Conservation (phyloP, 2,888 invertebrate genomes). For the Drosophila affinis region DNA sequence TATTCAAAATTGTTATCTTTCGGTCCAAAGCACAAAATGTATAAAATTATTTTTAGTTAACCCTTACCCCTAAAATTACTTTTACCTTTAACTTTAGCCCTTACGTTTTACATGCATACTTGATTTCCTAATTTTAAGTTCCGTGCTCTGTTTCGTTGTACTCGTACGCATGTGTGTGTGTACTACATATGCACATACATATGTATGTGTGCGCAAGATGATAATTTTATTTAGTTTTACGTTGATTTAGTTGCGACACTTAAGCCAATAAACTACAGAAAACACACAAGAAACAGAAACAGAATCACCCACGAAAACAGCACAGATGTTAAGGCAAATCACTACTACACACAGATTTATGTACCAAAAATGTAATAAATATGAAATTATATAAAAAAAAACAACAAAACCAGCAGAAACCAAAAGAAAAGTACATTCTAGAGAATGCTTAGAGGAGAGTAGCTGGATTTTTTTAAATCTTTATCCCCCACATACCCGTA, state of each 20-base stretch:
- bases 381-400: slow-evolving; percentile 72
- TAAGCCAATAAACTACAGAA: slow-evolving; percentile 45
- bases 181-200: slow-evolving; percentile 34
- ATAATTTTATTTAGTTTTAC: slow-evolving; percentile 67
- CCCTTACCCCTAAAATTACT: slow-evolving; percentile 33
- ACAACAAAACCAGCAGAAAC: slow-evolving; percentile 26
- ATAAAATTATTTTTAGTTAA: slow-evolving; percentile 68
- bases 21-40: slow-evolving; percentile 81
- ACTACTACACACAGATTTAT: slow-evolving; percentile 75
- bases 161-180: slow-evolving; percentile 50
- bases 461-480: slow-evolving; percentile 37
- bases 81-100: slow-evolving; percentile 22
- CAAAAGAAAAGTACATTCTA: slow-evolving; percentile 34
- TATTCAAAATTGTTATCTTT: slow-evolving; percentile 80
- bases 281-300: slow-evolving; percentile 34
- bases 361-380: slow-evolving; percentile 82
- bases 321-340: slow-evolving; percentile 55
- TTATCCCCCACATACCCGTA: slow-evolving; percentile 29
- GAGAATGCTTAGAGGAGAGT: slow-evolving; percentile 15
- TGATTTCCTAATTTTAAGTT: slow-evolving; percentile 54
- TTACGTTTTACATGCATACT: slow-evolving; percentile 8
- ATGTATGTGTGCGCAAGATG: slow-evolving; percentile 30
- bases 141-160: slow-evolving; percentile 54
- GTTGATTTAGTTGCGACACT: slow-evolving; percentile 51
- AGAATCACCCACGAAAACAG: slow-evolving; percentile 26